phyloP scores from a whole-genome alignment of 2,797 vertebrate genomes.

The Aldrovandia affinis region DNA sequence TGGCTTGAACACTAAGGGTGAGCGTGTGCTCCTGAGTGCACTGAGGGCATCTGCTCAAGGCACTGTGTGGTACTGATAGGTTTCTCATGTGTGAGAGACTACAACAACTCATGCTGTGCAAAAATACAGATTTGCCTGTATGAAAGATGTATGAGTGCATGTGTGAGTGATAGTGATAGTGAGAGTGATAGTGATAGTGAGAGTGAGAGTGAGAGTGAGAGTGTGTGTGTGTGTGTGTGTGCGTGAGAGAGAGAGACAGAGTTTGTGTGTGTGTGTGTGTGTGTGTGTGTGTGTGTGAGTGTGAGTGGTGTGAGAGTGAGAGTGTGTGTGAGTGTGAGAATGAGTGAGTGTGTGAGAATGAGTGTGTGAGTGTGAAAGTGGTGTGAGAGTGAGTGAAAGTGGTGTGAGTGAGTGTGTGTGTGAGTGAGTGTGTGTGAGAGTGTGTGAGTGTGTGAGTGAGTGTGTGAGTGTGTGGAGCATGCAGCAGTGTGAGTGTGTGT shows the following conservation, averaged over 20 bases:
- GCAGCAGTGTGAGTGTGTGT: conserved; percentile 9
- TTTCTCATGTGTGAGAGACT: background rate
- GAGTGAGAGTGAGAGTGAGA: background rate
- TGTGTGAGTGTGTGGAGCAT: conserved; percentile 31
- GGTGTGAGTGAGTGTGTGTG: conserved; percentile 21
- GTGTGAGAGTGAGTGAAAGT: background rate
- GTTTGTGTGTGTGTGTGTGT: background rate
- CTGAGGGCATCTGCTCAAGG: background rate
- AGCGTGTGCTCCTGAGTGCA: background rate
- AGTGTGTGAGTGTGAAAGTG: conserved; percentile 17
- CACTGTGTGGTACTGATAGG: background rate
- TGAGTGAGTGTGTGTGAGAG: background rate
- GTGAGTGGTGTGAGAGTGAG: background rate
- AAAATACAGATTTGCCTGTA: background rate
- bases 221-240: background rate
- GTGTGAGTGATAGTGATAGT: background rate
- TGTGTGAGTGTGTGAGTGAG: background rate
- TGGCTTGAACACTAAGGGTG: background rate
- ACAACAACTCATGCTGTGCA: background rate
- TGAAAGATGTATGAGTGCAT: background rate
- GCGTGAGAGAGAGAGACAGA: background rate
- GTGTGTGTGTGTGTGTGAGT: too few species aligned
- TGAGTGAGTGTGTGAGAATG: background rate
- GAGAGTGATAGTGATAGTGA: background rate
- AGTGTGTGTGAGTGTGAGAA: background rate